Evolutionary conservation across 2,797 vertebrate genomes (phyloP), one percentile per base, ranked within the genome.

Genomic region (Glyptemys insculpta): DNA sequence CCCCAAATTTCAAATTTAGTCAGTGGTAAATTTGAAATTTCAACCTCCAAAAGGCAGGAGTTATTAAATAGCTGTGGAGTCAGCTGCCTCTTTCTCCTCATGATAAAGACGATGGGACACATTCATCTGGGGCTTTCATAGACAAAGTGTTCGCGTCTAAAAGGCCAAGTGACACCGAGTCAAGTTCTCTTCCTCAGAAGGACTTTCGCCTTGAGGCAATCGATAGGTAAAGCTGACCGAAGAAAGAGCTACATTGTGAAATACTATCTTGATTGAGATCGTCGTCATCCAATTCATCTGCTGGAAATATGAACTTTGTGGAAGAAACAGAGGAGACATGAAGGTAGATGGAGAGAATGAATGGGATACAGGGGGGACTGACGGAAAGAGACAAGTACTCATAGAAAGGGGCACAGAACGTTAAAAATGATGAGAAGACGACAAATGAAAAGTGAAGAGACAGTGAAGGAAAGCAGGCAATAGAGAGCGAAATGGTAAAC

Each of bases 401-500:
- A n/a, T 10, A 68, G n/a, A 68, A 68, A 19, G 5, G 34, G 34
- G 8, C 18, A 68, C 18, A 68, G 4, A n/a, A 68, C 21, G 65
- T 65, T 34, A 37, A n/a, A 68, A 68, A n/a, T 65, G 15, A 65
- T 19, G 34, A n/a, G 62, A 65, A 19, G 34, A 65, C 6, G 1
- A 68, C n/a, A n/a, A 59, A 59, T 59, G 65, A 68, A 21, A 18
- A 68, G 18, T 21, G 34, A 68, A 37, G 59, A 11, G 7, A 68
- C 18, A 21, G n/a, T 2, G 8, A 57, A 81, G 83, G 5, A 21
- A 23, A 74, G 85, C 49, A 87, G 23, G 89, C 15, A 25, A 31
- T 11, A 5, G 16, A 86, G 82, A 7, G 11, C 76, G 78, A 54
- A 94, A 80, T 56, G 54, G 65, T 83, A 87, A 88, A 84, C 65